These are phyloP conservation scores for Nephrotoma guestfalica DNA, from an alignment of 2,888 invertebrate genomes.

Conservation along the genomic window DNA sequence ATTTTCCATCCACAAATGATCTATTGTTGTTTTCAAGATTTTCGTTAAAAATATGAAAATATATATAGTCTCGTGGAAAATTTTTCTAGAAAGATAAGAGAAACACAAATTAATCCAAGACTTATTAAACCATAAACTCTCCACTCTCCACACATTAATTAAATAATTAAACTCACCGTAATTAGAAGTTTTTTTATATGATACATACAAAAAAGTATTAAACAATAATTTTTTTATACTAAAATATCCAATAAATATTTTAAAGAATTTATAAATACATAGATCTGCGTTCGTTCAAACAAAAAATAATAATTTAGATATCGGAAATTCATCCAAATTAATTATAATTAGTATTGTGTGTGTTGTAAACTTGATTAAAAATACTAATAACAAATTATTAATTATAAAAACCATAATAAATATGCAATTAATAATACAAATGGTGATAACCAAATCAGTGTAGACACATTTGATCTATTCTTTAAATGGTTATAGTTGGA, in stretches of 20 bases:
- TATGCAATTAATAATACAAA: constrained; percentile 25
- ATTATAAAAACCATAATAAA: constrained; percentile 20
- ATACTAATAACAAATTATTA: constrained; percentile 2
- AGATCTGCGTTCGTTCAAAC: not conserved
- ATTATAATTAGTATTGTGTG: not conserved
- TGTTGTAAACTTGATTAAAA: not conserved
- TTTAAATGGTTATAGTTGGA: constrained; percentile 16
- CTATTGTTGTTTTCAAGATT: not conserved
- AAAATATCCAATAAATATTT: not conserved
- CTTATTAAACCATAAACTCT: not conserved
- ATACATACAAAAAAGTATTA: not conserved
- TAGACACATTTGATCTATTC: constrained; percentile 17
- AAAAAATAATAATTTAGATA: not conserved
- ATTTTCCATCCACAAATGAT: not conserved
- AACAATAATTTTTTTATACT: not conserved
- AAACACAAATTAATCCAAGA: not conserved
- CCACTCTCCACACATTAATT: not conserved
- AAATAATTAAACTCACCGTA: not conserved
- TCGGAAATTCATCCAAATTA: not conserved
- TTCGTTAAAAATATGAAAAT: not conserved
- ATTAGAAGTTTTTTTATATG: not conserved
- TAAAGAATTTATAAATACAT: not conserved
- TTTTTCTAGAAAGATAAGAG: not conserved
- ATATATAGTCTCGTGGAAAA: not conserved
- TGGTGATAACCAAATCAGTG: constrained; percentile 22